These are phyloP conservation scores for Shargacucullia verbasci DNA, from an alignment of 2,888 invertebrate species.

Conservation along the genomic window DNA sequence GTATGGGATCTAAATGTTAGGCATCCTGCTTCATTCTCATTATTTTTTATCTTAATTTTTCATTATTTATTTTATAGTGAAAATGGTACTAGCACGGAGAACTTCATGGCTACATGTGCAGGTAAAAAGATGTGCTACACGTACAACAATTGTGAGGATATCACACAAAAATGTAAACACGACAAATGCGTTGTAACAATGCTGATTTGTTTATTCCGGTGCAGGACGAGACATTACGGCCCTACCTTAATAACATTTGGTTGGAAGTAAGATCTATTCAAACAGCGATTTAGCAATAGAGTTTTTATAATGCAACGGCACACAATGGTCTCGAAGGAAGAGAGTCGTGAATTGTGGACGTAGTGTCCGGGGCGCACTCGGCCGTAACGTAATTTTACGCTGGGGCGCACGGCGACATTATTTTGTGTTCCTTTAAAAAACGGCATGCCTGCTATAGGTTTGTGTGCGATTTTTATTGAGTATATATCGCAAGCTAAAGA, in stretches of 20 bases:
- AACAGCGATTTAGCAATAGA: conserved; percentile 52
- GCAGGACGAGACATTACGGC: neutral
- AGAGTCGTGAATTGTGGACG: conserved; percentile 63
- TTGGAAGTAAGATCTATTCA: conserved; percentile 47
- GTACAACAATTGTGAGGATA: too few relatives aligned
- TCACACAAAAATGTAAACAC: neutral
- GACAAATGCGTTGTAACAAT: neutral
- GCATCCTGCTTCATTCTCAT: too few relatives aligned
- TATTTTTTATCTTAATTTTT: neutral
- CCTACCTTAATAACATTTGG: conserved; percentile 31
- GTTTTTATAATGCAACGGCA: conserved; percentile 68
- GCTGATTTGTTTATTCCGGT: conserved; percentile 1
- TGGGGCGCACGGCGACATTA: conserved; percentile 71
- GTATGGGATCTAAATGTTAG: conserved; percentile 4
- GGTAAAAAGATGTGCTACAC: too few relatives aligned
- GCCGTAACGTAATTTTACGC: conserved; percentile 78
- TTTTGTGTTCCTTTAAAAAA: conserved; percentile 65
- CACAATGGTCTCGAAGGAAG: conserved; percentile 75
- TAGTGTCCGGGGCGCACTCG: conserved; percentile 72
- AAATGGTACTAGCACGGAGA: too few relatives aligned
- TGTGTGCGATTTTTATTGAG: conserved; percentile 17
- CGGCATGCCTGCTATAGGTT: conserved; percentile 49
- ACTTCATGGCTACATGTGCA: too few relatives aligned
- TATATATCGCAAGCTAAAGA: neutral
- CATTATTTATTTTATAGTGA: too few relatives aligned